These are phyloP conservation scores for Temnothorax rugatulus DNA, from an alignment of 2,888 invertebrate species.

Conservation along the genomic window DNA sequence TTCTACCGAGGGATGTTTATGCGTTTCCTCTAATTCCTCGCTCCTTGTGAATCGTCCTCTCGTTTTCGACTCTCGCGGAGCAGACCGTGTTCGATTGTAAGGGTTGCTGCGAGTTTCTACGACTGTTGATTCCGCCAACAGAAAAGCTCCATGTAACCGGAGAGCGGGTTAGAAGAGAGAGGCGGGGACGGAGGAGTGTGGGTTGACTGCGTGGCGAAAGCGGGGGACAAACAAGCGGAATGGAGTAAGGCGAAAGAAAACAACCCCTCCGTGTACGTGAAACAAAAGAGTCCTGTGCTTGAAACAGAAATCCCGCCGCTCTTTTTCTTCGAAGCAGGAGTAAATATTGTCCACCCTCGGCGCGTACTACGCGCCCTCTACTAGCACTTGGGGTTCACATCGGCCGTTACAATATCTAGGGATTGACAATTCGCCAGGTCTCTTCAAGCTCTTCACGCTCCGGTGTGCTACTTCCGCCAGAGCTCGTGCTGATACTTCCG, in stretches of 20 bases:
- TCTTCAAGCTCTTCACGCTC: slow-evolving; percentile 31
- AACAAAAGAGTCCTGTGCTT: slow-evolving; percentile 77
- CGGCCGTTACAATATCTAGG: slow-evolving; percentile 67
- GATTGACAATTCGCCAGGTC: slow-evolving; percentile 31
- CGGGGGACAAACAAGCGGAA: slow-evolving; percentile 60
- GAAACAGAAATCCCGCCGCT: slow-evolving; percentile 75
- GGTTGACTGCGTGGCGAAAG: slow-evolving; percentile 6
- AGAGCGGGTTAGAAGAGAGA: neutral
- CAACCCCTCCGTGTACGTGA: slow-evolving; percentile 65
- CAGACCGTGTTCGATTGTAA: slow-evolving; percentile 45
- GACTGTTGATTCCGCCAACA: slow-evolving; percentile 48
- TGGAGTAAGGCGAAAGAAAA: slow-evolving; percentile 70
- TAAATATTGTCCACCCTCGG: slow-evolving; percentile 73
- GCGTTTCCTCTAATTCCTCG: slow-evolving; percentile 67
- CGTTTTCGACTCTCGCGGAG: slow-evolving; percentile 3
- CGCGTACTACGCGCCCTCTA: slow-evolving; percentile 37
- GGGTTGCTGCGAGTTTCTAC: slow-evolving; percentile 29
- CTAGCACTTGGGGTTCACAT: slow-evolving; percentile 66
- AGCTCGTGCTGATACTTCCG: too few species aligned
- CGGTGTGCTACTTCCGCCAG: neutral
- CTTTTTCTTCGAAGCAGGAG: slow-evolving; percentile 61
- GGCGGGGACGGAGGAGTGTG: neutral
- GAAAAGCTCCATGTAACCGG: slow-evolving; percentile 38
- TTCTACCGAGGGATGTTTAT: slow-evolving; percentile 47
- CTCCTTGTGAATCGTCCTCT: slow-evolving; percentile 40